phyloP scores from a whole-genome alignment of 1,140 invertebrate species.

The Drosophila parvula region DNA sequence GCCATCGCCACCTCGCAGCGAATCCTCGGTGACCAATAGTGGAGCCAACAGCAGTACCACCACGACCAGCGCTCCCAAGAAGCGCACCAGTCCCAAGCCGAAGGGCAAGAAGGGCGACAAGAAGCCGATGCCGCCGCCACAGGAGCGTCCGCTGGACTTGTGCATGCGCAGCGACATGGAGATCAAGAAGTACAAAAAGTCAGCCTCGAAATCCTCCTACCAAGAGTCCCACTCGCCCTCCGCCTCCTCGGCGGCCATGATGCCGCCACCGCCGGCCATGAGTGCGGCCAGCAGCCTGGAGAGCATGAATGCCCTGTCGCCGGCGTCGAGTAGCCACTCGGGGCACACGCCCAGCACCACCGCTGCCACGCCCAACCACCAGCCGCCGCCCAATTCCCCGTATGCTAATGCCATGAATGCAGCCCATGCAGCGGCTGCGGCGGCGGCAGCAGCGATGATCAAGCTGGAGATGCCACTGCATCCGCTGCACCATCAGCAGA shows the following conservation, averaged over 20 bases:
- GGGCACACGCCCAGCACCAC: conserved; percentile 58
- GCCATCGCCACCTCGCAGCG: conserved; percentile 81
- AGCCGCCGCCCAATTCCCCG: conserved; percentile 42
- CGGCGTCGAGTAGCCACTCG: conserved; percentile 71
- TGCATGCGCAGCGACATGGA: conserved; percentile 86
- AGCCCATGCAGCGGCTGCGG: conserved; percentile 73
- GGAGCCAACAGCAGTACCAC: conserved; percentile 6
- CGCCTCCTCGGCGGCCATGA: conserved; percentile 48
- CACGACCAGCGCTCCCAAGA: conserved; percentile 12
- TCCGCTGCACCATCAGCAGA: conserved; percentile 55
- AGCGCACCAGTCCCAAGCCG: conserved; percentile 55
- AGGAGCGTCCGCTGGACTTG: conserved; percentile 94
- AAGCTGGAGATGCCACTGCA: conserved; percentile 83
- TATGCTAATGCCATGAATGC: conserved; percentile 65
- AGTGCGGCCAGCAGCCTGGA: conserved; percentile 72
- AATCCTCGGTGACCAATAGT: conserved; percentile 62
- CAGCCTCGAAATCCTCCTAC: conserved; percentile 83
- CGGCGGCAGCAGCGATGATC: conserved; percentile 82
- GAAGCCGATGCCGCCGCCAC: conserved; percentile 85
- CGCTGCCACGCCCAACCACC: conserved; percentile 51
- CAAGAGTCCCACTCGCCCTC: conserved; percentile 53
- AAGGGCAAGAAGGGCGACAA: conserved; percentile 57
- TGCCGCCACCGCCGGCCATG: conserved; percentile 84
- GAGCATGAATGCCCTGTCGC: conserved; percentile 75
- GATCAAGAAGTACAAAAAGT: conserved; percentile 69